Base-by-base conservation (phyloP, 1,140 invertebrate genomes). In the Hesperophylax magnus region DNA sequence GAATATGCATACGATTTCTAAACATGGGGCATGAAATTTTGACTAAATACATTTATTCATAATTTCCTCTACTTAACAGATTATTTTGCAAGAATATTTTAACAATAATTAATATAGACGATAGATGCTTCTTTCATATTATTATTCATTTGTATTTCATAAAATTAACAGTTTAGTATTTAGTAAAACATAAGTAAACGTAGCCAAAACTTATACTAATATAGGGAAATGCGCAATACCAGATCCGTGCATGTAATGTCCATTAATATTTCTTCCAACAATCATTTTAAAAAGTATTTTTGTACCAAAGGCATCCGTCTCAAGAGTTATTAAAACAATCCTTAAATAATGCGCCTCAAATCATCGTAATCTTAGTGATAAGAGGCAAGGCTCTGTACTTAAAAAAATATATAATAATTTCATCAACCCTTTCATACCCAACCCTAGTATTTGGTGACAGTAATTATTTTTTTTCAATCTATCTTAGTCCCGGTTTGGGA, bases 201-300 rank as follows among this genome's bases (percentile, higher is more conserved):
- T 76, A 76, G 74, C 74, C 74, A 76, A 76, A 76, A 76, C 61
- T 52, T 76, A 34, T 77, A 60, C 22, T 67, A 78, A 60, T 63
- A 20, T 75, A 80, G 78, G 78, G 78, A 75, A 27, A 24, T 76
- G 78, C 78, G 78, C 78, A 80, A 80, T 80, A 80, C 78, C 78
- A 80, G 78, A 75, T 80, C n/a, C 69, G 58, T 76, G 58, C 71
- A 80, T 79, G 72, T 61, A 78, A 72, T 78, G 72, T 76, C 54
- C n/a, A 58, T 60, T 39, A 69, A 69, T 69, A 69, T 39, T 69
- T 69, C n/a, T 39, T 69, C 65, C 20, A 6, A 15, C 58, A 20
- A 61, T 61, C 18, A 61, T 61, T 61, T 61, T 61, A 9, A 61
- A 22, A 61, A 11, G 14, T 61, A 61, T 61, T 61, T 61, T 61